Percentiles rank a stretch among this genome's conserved stretches.
phyloP scores from a whole-genome alignment of 2,113 vertebrate species.

The Psophia crepitans region DNA sequence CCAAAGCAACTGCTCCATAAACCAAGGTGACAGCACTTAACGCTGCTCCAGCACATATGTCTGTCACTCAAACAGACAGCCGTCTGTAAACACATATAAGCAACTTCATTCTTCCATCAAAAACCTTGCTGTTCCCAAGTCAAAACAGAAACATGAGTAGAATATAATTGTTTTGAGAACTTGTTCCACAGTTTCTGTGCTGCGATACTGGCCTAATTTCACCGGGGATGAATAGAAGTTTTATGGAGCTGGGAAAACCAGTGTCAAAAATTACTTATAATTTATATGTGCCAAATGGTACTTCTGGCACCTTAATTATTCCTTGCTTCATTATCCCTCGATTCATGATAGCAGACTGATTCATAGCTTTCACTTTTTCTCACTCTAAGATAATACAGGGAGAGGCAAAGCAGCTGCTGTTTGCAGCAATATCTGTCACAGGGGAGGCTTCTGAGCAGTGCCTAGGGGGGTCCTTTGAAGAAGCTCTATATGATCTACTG shows the following conservation, averaged over 20 bases:
- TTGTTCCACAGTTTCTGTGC: background rate
- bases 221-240: background rate
- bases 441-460: background rate
- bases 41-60: background rate
- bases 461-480: background rate
- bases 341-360: background rate
- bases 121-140: background rate
- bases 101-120: background rate
- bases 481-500: background rate
- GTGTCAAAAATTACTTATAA: background rate
- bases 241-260: background rate
- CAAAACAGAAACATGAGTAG: background rate
- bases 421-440: background rate
- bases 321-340: conserved; percentile 4
- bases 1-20: background rate
- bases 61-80: conserved; percentile 4
- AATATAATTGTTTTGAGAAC: background rate
- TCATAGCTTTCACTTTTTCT: background rate
- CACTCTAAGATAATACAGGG: background rate
- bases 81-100: background rate
- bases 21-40: background rate
- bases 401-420: conserved; percentile 1
- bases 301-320: conserved; percentile 11
- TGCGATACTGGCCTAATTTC: background rate
- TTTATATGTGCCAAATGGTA: conserved; percentile 24